phyloP scores from a whole-genome alignment of 1,140 invertebrate species.

The Drosophila orena region DNA sequence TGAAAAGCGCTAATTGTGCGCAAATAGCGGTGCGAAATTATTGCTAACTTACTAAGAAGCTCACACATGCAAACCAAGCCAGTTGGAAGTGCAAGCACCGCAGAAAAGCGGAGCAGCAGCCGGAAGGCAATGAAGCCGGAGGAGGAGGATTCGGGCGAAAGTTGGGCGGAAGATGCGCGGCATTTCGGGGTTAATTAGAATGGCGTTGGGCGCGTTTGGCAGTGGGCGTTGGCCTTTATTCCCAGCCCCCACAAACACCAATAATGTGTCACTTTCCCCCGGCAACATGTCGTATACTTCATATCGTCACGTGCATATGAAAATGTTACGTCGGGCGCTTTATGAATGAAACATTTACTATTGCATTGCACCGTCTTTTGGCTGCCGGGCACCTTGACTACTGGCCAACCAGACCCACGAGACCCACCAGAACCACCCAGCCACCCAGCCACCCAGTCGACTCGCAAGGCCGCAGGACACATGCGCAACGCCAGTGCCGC shows the following conservation, averaged over 20 bases:
- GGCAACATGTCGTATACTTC: conserved; percentile 6
- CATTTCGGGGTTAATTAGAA: conserved; percentile 65
- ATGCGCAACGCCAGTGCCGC: conserved; percentile 64
- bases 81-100: conserved; percentile 24
- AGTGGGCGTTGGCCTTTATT: background rate
- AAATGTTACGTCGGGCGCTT: conserved; percentile 63
- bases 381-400: conserved; percentile 55
- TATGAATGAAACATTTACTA: conserved; percentile 81
- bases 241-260: conserved; percentile 1
- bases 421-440: background rate
- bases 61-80: conserved; percentile 37
- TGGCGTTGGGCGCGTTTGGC: conserved; percentile 24
- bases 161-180: conserved; percentile 30
- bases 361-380: conserved; percentile 36
- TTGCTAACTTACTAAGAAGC: conserved; percentile 33
- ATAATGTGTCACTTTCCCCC: conserved; percentile 22
- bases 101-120: conserved; percentile 6
- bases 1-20: conserved; percentile 77
- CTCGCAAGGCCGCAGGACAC: conserved; percentile 66
- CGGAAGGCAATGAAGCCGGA: background rate
- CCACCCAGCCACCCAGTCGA: conserved; percentile 2
- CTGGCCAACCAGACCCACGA: conserved; percentile 20
- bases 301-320: conserved; percentile 64
- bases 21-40: conserved; percentile 66
- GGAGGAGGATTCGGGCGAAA: conserved; percentile 36